Evolutionary conservation across 2,888 invertebrate species (phyloP), one percentile per base, ranked within the genome.

Genomic region (Morpho helenor): DNA sequence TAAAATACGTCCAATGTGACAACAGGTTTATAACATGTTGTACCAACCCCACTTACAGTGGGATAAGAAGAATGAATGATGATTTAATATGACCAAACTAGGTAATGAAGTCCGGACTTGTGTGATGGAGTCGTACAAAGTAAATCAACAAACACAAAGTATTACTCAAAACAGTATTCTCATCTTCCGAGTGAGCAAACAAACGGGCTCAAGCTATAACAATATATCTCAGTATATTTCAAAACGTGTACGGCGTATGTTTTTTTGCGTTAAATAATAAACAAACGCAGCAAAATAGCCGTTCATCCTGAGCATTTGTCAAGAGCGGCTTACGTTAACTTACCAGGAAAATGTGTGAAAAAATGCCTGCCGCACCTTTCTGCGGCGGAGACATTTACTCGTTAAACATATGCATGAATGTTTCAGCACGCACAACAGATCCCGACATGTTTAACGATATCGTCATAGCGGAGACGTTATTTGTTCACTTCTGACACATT

Each of bases 241-340:
- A 41, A 49, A 49, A 50, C 50, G 52, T 45, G 56, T 46, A 45
- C 16, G 52, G 47, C 43, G 52, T 65, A 68, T 65, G 72, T 74
- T 82, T 75, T 77, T 78, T 80, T 76, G 8, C 7, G 39, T 70
- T 63, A 61, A 69, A 70, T 75, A 78, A 79, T 84, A 79, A 77
- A 82, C 39, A 50, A 41, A 41, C 43, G 23, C 42, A 50, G 81
- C 79, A 82, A 84, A 84, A 87, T 84, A 87, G 86, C 87, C 83
- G 85, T 88, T 86, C 84, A 86, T 87, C 87, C 86, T 82, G 80
- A 79, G 78, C 87, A 90, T 90, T 88, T 90, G 89, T 90, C 89
- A 88, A 76, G 79, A 74, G 81, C 74, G 84, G 87, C 87, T 88
- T 88, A 88, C 71, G 80, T 77, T 83, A 85, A 82, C 84, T 86